Evolutionary conservation across 2,113 vertebrate species (phyloP), one percentile per base, ranked within the genome.

Genomic region (Pheucticus melanocephalus): DNA sequence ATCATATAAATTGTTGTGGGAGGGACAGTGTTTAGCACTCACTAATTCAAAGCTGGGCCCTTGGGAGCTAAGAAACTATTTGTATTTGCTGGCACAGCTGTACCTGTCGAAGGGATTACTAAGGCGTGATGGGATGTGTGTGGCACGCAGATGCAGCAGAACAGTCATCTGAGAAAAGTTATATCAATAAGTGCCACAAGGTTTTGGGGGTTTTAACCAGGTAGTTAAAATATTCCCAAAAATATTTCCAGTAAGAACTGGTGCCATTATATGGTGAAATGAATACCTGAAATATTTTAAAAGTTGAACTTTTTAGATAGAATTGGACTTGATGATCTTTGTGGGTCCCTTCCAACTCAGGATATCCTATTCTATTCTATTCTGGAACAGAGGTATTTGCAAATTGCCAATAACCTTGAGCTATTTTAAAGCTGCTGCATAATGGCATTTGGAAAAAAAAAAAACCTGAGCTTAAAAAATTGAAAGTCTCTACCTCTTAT

Each of bases 81-180:
- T 91, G 69, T 22, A 59, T 76, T 96, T 93, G 72, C 57, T 93
- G 82, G 90, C 90, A 66, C 92, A 94, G 85, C 94, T 96, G 78
- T 70, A 76, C 57, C 70, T 94, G 80, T 91, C 69, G 10, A 44
- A 80, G 54, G 83, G 60, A 91, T 91, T 82, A 70, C 60, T 66
- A 75, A 85, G 2, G 39, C 15, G 3, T 90, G 65, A 82, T 70
- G 50, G 47, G 63, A 87, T 85, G 28, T 71, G 54, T 60, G 54
- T 64, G 78, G 86, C 40, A 54, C 57, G 68, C 59, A 81, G 50
- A 77, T 44, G 66, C 54, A 91, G 80, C 70, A 88, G n/a, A 71
- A 54, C 28, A 18, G 14, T 61, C 30, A 76, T 16, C 33, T 82
- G 37, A 92, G 77, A 79, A 93, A 89, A 91, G 64, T 4, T 28